Conservation (phyloP, 2,888 invertebrate genomes). For the Pollenia labialis region DNA sequence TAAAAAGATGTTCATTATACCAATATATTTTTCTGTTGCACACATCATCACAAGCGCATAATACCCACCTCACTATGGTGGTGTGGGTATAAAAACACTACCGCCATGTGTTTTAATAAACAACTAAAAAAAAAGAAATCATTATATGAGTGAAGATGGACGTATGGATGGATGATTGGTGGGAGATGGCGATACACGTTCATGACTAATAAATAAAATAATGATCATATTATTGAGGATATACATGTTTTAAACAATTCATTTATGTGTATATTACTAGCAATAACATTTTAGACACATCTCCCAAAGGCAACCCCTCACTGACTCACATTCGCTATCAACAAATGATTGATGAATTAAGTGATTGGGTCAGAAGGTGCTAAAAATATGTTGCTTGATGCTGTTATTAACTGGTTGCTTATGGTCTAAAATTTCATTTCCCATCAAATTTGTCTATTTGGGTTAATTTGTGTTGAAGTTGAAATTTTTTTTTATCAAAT, state of each 20-base stretch:
- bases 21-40: too few relatives aligned
- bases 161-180: slow-evolving; percentile 1
- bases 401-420: slow-evolving; percentile 48
- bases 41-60: too few relatives aligned
- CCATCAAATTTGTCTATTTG: slow-evolving; percentile 32
- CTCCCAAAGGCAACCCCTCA: background rate
- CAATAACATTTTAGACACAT: background rate
- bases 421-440: slow-evolving; percentile 17
- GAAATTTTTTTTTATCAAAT: background rate
- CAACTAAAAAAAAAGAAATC: background rate
- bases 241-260: slow-evolving; percentile 22
- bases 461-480: slow-evolving; percentile 27
- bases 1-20: too few relatives aligned
- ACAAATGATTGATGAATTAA: slow-evolving; percentile 58
- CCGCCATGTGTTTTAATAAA: slow-evolving; percentile 49
- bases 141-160: slow-evolving; percentile 38
- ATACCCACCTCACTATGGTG: too few relatives aligned
- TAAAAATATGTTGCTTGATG: slow-evolving; percentile 6
- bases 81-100: background rate
- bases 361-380: slow-evolving; percentile 58
- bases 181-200: slow-evolving; percentile 41
- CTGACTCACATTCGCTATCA: background rate
- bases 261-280: slow-evolving; percentile 22
- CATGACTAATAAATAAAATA: slow-evolving; percentile 49
- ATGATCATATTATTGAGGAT: slow-evolving; percentile 63